phyloP scores from a whole-genome alignment of 2,113 vertebrate genomes.

The Xenopus borealis region DNA sequence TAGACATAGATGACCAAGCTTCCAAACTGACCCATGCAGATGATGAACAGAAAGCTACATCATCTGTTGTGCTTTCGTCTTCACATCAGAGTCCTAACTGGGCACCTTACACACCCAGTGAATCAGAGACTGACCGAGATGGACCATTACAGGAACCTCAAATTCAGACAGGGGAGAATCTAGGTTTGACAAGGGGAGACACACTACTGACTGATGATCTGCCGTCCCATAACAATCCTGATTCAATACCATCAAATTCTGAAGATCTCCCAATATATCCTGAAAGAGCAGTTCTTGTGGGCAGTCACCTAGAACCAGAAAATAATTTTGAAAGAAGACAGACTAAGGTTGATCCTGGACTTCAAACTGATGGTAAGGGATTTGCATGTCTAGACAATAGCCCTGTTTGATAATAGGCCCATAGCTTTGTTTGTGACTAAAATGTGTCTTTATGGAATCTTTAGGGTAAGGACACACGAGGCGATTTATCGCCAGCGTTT shows the following conservation, averaged over 20 bases:
- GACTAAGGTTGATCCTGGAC: constrained; percentile 68
- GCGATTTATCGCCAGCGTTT: too few relatives aligned
- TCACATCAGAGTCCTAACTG: not conserved
- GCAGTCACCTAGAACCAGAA: constrained; percentile 37
- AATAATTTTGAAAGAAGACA: constrained; percentile 56
- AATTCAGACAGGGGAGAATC: constrained; percentile 14
- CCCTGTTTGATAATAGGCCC: too few relatives aligned
- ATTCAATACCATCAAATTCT: not conserved
- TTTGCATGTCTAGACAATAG: too few relatives aligned
- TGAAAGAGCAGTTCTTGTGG: not conserved
- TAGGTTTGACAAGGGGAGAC: rapidly evolving
- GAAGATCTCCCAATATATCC: constrained; percentile 42
- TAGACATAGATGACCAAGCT: not conserved
- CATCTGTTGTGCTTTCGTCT: not conserved
- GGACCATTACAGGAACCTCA: not conserved
- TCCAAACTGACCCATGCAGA: constrained; percentile 23
- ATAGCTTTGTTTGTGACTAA: too few relatives aligned
- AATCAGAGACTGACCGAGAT: not conserved
- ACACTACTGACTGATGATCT: not conserved
- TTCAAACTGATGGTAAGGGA: constrained; percentile 76
- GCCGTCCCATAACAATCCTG: not conserved
- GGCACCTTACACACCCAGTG: not conserved
- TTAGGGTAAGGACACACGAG: too few relatives aligned
- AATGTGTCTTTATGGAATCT: too few relatives aligned
- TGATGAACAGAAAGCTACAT: constrained; percentile 34